Evolutionary conservation across 2,888 invertebrate species (phyloP), one percentile per base, ranked within the genome.

Genomic region (Eucriotettix oculatus): DNA sequence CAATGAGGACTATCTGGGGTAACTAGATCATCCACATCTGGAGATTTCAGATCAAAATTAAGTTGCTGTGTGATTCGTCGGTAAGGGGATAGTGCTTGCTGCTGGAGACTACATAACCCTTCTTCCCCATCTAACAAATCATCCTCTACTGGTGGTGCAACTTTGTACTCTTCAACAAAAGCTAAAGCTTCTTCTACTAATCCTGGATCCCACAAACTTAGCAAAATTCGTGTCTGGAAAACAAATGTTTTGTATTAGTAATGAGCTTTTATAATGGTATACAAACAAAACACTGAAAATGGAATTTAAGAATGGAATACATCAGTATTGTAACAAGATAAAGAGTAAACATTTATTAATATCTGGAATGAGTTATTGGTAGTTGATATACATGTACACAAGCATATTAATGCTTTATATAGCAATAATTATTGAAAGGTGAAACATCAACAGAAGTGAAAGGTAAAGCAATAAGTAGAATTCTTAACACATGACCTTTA

Each of bases 151-250:
- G 0, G 74, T 69, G 42, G 58, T 10, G 60, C 52, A n/a, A 82
- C 74, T 71, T 84, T 86, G 68, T 88, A 84, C 71, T 87, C 85
- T 67, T 91, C 90, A 56, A 93, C 82, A 68, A 86, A 88, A 11
- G 84, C 83, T 54, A 94, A 77, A 0, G 91, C 88, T 70, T 93
- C 90, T 70, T 93, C 92, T 0, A 94, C 86, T 48, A 90, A 75
- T 10, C 83, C 83, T 0, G 90, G 87, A 70, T 93, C 90, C 88
- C 93, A 94, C 2, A 93, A 79, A 57, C 85, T 84, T 3, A 92
- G 75, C 60, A 94, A 76, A 58, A 87, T 86, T 64, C 86, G 80
- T 0, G 90, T 86, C 78, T 78, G 67, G 5, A 68, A 68, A 57
- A 62, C 61, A 64, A 60, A 60, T 29, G 7, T 29, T 29, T 29